Evolutionary conservation across 2,888 invertebrate species (phyloP).

Genomic region (Archips xylosteana): DNA sequence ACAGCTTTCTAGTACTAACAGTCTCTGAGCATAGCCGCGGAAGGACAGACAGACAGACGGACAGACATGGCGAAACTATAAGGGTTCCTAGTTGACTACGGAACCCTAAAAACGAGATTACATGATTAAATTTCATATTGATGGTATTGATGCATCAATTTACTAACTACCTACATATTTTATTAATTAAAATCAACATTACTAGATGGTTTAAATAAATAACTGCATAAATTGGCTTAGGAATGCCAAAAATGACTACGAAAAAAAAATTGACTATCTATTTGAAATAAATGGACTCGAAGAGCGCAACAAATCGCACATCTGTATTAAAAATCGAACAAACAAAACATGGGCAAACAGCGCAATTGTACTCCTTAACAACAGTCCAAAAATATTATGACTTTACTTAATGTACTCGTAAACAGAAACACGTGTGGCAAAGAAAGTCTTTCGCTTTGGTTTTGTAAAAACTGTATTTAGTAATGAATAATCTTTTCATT

Average conservation of each 20-base stretch:
- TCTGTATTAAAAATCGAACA: constrained; percentile 5
- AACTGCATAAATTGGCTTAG: too few species aligned
- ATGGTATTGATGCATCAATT: too few species aligned
- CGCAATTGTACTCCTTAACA: constrained; percentile 4
- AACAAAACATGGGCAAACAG: constrained; percentile 6
- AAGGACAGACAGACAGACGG: too few species aligned
- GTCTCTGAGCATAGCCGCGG: too few species aligned
- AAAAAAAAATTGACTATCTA: background rate
- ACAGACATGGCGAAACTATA: too few species aligned
- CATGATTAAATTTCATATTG: too few species aligned
- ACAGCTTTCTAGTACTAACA: too few species aligned
- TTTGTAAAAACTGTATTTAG: background rate
- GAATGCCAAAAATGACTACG: background rate
- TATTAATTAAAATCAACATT: too few species aligned
- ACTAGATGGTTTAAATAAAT: too few species aligned
- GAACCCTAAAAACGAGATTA: too few species aligned
- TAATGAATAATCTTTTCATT: background rate
- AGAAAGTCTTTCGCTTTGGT: constrained; percentile 1
- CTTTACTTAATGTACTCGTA: constrained; percentile 10
- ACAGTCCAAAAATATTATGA: constrained; percentile 11
- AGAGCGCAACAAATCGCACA: constrained; percentile 24
- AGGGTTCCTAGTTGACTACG: too few species aligned
- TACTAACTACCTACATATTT: too few species aligned
- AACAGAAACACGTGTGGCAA: constrained; percentile 15
- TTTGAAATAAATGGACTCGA: background rate